Evolutionary conservation across 2,797 vertebrate genomes (phyloP), one percentile per base, ranked within the genome.

Genomic region (Anabas testudineus): DNA sequence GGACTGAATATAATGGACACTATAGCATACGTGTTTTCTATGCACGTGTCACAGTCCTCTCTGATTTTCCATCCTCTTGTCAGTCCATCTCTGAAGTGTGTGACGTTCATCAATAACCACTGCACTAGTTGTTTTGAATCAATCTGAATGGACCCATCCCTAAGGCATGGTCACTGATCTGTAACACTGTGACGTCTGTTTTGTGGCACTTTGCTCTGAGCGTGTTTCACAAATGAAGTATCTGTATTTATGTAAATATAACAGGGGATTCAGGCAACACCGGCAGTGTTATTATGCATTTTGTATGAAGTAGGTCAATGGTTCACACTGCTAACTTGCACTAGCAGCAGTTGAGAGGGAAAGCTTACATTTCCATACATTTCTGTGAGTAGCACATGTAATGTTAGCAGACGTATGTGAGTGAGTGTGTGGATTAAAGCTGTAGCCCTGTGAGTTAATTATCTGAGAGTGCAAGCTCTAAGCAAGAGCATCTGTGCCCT

Each of bases 161-260:
- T 5, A 5, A 48, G 71, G 57, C 67, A 16, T 5, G 10, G n/a
- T 32, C 43, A 83, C 74, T 55, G 84, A 86, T 86, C 62, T 39
- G 12, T 53, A 24, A 41, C 48, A 34, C 22, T 74, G 57, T 81
- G 84, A 87, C 60, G 41, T 75, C 10, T 74, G 52, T 69, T 72
- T 39, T 64, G 13, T 28, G 14, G 15, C 34, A 56, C 58, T 41
- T 41, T n/a, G 52, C 26, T 43, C 19, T n/a, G 2, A 42, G 10
- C 74, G 19, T 58, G 63, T 73, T 69, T 71, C 72, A n/a, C n/a
- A n/a, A 32, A 45, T 39, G 15, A 10, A 34, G 8, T 19, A 22
- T 52, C 8, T 53, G 13, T 58, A 46, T 6, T 10, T 32, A 58
- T 39, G 1, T 10, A 22, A 51, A 56, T 56, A 3, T 24, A 32